A percentile compares a stretch with the other conserved stretches of the same genome.
These are phyloP conservation scores for Pterophyllum scalare DNA, from an alignment of 2,113 vertebrate species.

Conservation along the genomic window DNA sequence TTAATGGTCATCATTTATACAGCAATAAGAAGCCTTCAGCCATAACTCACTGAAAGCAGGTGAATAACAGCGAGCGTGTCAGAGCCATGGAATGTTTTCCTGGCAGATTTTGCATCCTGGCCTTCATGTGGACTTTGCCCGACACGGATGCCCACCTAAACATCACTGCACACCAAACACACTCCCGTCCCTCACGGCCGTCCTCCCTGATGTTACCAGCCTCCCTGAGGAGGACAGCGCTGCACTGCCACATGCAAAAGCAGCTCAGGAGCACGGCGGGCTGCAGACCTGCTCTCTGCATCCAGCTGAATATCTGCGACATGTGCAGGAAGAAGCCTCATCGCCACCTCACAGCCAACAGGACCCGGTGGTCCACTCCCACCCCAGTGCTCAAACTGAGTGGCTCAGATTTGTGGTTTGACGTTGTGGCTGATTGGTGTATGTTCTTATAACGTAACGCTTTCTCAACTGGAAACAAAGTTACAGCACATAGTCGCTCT, in stretches of 20 bases:
- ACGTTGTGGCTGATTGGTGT: no score
- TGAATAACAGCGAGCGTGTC: neutral
- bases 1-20: accelerated
- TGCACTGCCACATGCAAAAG: no score
- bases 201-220: neutral
- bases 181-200: neutral
- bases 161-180: neutral
- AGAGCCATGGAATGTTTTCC: neutral
- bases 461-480: no score
- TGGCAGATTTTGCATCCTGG: neutral
- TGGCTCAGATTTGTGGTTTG: neutral
- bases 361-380: no score
- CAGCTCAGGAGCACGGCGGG: no score
- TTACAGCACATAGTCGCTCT: no score
- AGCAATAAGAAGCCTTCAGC: neutral
- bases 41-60: neutral
- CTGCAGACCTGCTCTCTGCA: no score
- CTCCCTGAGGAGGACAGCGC: no score
- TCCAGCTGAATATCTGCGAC: no score
- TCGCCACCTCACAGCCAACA: no score
- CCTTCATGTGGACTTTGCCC: neutral
- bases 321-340: no score
- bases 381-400: neutral
- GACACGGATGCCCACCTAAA: no score
- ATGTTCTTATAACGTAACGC: neutral